phyloP scores from a whole-genome alignment of 2,888 invertebrate species.

The Microdon myrmicae region DNA sequence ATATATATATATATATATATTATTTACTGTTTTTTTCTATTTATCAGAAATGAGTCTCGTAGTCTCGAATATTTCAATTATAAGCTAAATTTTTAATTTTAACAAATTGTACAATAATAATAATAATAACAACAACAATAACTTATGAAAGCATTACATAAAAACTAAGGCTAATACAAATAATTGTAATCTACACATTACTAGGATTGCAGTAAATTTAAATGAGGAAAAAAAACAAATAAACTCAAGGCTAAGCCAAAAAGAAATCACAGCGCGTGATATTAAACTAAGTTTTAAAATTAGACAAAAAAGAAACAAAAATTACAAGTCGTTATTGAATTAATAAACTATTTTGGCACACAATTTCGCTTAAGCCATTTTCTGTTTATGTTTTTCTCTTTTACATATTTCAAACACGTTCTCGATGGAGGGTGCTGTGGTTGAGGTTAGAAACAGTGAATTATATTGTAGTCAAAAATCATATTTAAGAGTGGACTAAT shows the following conservation, averaged over 20 bases:
- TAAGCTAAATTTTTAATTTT: too few relatives aligned
- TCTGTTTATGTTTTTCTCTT: too few relatives aligned
- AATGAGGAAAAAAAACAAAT: constrained; percentile 2
- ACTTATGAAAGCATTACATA: constrained; percentile 4
- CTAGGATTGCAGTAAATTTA: neutral
- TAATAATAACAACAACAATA: constrained; percentile 1
- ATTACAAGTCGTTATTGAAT: constrained; percentile 15
- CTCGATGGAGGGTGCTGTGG: too few relatives aligned
- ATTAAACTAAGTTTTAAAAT: constrained; percentile 53
- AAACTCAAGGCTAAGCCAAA: constrained; percentile 54
- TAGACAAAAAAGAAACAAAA: constrained; percentile 12
- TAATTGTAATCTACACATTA: neutral
- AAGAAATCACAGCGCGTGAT: constrained; percentile 63
- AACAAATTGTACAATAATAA: constrained; percentile 19
- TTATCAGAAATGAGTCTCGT: constrained; percentile 55
- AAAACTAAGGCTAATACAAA: constrained; percentile 18
- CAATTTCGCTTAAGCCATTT: constrained; percentile 34
- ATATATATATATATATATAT: constrained; percentile 25
- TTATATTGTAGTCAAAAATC: too few relatives aligned
- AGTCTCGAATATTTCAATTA: constrained; percentile 53
- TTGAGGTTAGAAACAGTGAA: too few relatives aligned
- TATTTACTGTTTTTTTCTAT: constrained; percentile 24
- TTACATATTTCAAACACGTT: too few relatives aligned
- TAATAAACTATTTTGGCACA: constrained; percentile 32
- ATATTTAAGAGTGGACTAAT: too few relatives aligned